These are phyloP conservation scores for Pachycephala philippinensis DNA, from an alignment of 2,113 vertebrate species.

Conservation along the genomic window DNA sequence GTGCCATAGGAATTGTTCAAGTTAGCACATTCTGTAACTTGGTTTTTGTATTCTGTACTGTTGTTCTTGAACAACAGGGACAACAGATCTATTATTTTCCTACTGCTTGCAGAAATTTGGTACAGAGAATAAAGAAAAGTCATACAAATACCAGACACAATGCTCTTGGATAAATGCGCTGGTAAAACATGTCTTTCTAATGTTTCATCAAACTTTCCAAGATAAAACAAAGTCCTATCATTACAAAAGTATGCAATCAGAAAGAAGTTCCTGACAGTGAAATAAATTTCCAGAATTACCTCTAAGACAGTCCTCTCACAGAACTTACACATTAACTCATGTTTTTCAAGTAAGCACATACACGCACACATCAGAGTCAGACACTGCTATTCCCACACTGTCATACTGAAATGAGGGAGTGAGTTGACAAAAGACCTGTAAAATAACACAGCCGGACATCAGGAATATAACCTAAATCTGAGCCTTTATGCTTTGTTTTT, in stretches of 20 bases:
- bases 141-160: not conserved
- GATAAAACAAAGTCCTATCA: not conserved
- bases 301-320: not conserved
- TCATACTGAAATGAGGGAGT: not conserved
- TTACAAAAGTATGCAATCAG: not conserved
- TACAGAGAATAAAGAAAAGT: not conserved
- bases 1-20: not conserved
- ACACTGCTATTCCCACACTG: not conserved
- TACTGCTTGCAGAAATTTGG: not conserved
- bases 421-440: not conserved
- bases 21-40: slow-evolving; percentile 15
- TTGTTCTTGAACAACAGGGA: not conserved
- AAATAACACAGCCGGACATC: not conserved
- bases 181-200: not conserved
- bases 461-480: not conserved
- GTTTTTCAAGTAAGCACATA: not conserved
- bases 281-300: not conserved
- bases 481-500: not conserved
- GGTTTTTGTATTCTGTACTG: not conserved
- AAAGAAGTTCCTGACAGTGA: not conserved
- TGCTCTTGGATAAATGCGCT: not conserved
- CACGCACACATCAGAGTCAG: not conserved
- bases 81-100: slow-evolving; percentile 8
- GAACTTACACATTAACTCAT: not conserved
- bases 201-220: not conserved